A percentile compares a stretch with the other conserved stretches of the same genome.
phyloP scores from a whole-genome alignment of 2,888 invertebrate species.

The Tipula confusa region DNA sequence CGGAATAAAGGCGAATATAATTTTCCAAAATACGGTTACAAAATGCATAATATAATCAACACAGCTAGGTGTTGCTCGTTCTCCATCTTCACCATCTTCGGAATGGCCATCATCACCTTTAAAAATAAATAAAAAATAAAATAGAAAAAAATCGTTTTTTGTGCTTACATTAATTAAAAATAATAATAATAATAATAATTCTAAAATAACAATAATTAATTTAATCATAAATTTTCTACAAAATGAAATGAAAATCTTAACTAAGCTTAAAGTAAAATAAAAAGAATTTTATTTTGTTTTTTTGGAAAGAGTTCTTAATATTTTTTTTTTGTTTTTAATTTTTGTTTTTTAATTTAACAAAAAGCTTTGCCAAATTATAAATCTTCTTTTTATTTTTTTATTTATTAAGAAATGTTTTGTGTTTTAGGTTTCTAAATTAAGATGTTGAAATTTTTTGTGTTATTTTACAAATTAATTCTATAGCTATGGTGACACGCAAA shows the following conservation, averaged over 20 bases:
- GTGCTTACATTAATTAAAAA: not conserved
- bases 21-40: conserved; percentile 96
- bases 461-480: not conserved
- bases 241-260: not conserved
- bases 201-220: not conserved
- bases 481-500: not conserved
- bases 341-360: not conserved
- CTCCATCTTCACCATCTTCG: conserved; percentile 56
- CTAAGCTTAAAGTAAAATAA: not conserved
- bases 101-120: conserved; percentile 52
- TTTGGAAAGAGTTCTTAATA: not conserved
- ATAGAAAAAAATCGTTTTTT: not conserved
- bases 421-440: not conserved
- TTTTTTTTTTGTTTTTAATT: not conserved
- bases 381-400: not conserved
- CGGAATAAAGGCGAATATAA: conserved; percentile 95
- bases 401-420: not conserved
- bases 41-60: conserved; percentile 94
- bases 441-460: not conserved
- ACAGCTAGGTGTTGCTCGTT: conserved; percentile 69
- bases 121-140: conserved; percentile 32
- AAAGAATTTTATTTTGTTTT: not conserved
- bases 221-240: not conserved
- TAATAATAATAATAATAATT: not conserved
- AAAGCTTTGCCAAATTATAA: not conserved